Evolutionary conservation across 2,113 vertebrate genomes (phyloP), one percentile per base, ranked within the genome.

Genomic region (Phrynosoma platyrhinos): DNA sequence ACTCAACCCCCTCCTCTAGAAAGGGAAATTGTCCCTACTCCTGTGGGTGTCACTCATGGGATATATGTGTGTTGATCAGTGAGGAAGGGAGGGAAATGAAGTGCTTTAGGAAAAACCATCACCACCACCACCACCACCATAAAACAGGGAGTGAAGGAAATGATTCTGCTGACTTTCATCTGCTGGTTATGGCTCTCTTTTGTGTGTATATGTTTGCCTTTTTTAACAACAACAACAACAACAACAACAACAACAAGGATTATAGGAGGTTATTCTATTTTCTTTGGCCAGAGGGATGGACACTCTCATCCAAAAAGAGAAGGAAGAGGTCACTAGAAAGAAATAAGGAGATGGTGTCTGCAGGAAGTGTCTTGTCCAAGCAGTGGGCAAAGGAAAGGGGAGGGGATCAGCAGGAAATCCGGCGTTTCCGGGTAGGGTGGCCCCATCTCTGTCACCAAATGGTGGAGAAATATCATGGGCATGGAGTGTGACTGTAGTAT

Each of bases 101-200:
- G 32, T 68, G n/a, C 30, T 10, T 64, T 1, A 16, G 40, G 62
- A 30, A 16, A 6, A 16, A 5, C 68, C 5, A 10, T 2, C 1
- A 53, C 69, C 27, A 68, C 9, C 18, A 21, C 4, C 27, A 58
- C 23, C 40, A 30, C 27, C 18, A 52, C 8, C 42, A 36, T 42
- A n/a, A 13, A 27, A 8, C 77, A n/a, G 23, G 20, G 23, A 53
- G 7, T 42, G 8, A 13, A 36, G 7, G 40, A 32, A 25, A 74
- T 30, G 3, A 47, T 21, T 18, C 16, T 32, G 79, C 87, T 78
- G 68, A 20, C 58, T 78, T 89, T 71, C 76, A 86, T 83, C 83
- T 76, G 85, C 66, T 85, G 47, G 77, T 91, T 58, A 82, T 86
- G 7, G 80, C 68, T 85, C 68, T 84, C 85, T 87, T 91, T 92